Conservation (phyloP, 2,797 vertebrate species). For the Menidia menidia region DNA sequence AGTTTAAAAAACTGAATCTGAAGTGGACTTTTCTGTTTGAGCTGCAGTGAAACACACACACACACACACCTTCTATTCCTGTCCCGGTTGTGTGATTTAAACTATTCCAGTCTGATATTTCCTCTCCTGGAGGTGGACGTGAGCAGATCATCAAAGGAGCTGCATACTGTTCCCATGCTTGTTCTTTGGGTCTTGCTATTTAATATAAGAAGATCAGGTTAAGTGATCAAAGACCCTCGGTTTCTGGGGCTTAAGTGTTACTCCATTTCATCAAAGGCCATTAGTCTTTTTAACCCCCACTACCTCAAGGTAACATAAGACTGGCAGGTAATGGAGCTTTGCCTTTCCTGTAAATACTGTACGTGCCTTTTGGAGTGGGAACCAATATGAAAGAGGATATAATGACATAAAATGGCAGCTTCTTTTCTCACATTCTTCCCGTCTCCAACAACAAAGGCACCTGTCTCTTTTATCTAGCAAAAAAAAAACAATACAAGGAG, state of each 20-base stretch:
- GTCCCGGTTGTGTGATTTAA: conserved; percentile 42
- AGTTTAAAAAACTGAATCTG: not conserved
- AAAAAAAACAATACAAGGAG: conserved; percentile 74
- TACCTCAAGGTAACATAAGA: conserved; percentile 69
- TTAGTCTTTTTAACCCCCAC: conserved; percentile 52
- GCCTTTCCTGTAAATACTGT: conserved; percentile 86
- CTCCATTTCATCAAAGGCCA: conserved; percentile 72
- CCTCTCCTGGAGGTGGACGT: conserved; percentile 72
- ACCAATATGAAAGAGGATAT: conserved; percentile 73
- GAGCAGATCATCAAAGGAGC: conserved; percentile 74
- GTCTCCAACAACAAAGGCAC: conserved; percentile 70
- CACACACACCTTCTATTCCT: conserved; percentile 12
- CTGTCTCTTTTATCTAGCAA: conserved; percentile 78
- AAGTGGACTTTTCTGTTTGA: not conserved
- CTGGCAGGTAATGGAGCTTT: conserved; percentile 82
- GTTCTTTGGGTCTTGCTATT: conserved; percentile 79
- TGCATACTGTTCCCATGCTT: conserved; percentile 70
- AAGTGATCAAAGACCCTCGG: conserved; percentile 71
- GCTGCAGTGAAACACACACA: not conserved
- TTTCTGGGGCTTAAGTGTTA: conserved; percentile 61
- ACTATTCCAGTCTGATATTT: conserved; percentile 39
- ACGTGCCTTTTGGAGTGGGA: conserved; percentile 85
- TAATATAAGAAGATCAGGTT: conserved; percentile 76
- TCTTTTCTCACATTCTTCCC: conserved; percentile 65
- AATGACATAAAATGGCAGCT: conserved; percentile 69